Evolutionary conservation across 1,140 invertebrate genomes (phyloP), one percentile per base, ranked within the genome.

Genomic region (Rhagoletis pomonella): DNA sequence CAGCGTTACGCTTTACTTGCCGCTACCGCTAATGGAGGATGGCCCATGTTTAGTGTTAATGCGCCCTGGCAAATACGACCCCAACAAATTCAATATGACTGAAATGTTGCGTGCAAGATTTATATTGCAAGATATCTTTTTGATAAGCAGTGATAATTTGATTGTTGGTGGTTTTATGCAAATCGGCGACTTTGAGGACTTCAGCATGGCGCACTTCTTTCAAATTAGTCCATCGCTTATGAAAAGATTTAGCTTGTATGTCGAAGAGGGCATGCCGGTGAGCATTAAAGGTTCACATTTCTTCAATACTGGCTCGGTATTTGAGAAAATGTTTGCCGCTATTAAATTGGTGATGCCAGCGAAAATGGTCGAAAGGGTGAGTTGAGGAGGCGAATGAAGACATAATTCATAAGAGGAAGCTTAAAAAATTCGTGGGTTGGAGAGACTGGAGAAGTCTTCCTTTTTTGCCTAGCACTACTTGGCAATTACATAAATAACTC

Each of bases 181-280:
- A 29, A 91, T 94, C 62, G 64, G 94, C 42, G 94, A 94, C 89
- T 88, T 94, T 85, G 90, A 93, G 86, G 91, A 91, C 4, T 89
- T 94, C 14, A 93, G 91, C 17, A 90, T 94, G 58, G 90, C 89
- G 3, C 94, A 94, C 87, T 90, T 94, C 77, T 87, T 94, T 14
- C 94, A 94, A 91, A 90, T 94, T 89, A 94, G 93, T 14, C 93
- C 94, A 12, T 65, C 91, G 4, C 64, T 93, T 0, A 92, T 94
- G 90, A 94, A 94, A 88, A 94, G 93, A 88, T 91, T 94, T 90
- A 92, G 94, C 3, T 93, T 94, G 0, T 93, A 94, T 50, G 92
- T 91, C 55, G 94, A 95, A 89, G 95, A 95, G 88, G 94, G 93
- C 3, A 90, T 94, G n/a, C 94, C 95, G 2, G 89, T 94, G 19